Percentiles rank a stretch among this genome's conserved stretches.
phyloP scores from a whole-genome alignment of 2,888 invertebrate genomes.

The Perdita meconis region DNA sequence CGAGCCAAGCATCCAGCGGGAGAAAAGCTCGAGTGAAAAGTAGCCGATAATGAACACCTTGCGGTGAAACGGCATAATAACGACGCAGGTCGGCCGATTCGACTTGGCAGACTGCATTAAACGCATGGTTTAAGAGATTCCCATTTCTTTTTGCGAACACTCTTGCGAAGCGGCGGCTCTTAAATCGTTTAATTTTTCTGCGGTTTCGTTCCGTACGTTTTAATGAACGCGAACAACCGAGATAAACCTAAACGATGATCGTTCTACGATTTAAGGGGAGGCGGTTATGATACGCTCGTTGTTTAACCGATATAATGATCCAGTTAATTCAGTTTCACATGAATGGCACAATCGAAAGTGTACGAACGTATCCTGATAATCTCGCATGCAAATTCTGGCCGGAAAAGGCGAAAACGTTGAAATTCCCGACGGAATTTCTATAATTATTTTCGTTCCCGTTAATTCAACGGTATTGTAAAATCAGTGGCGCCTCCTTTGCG shows the following conservation, averaged over 20 bases:
- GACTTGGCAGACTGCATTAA: conserved; percentile 17
- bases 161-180: neutral
- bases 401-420: conserved; percentile 13
- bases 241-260: neutral
- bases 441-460: neutral
- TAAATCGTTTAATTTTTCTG: conserved; percentile 4
- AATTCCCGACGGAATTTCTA: neutral
- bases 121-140: conserved; percentile 40
- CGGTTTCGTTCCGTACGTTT: conserved; percentile 7
- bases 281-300: neutral
- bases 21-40: conserved; percentile 37
- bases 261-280: neutral
- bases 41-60: conserved; percentile 26
- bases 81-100: neutral
- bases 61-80: conserved; percentile 30
- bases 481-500: neutral
- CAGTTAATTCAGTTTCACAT: neutral
- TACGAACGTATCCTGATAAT: neutral
- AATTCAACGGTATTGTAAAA: neutral
- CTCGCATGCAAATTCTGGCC: conserved; percentile 1
- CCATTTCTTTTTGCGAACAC: conserved; percentile 21
- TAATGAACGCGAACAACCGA: conserved; percentile 6
- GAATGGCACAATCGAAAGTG: conserved; percentile 3
- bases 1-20: conserved; percentile 1
- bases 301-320: neutral